These are phyloP conservation scores for Arvicanthis niloticus DNA, from an alignment of 2,113 vertebrate species.

Conservation along the genomic window DNA sequence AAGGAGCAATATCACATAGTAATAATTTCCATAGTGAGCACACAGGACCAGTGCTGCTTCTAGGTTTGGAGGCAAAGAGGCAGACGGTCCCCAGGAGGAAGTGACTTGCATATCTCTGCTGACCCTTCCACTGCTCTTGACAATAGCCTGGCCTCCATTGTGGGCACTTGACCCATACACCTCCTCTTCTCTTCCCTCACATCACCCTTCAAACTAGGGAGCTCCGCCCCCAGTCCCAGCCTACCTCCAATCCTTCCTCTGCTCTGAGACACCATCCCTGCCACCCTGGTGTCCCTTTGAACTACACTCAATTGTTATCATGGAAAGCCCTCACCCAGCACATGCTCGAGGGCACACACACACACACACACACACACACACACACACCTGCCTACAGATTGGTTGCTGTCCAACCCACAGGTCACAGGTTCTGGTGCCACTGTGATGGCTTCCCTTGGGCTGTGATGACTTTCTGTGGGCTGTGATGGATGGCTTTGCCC, in stretches of 20 bases:
- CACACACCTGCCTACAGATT: neutral
- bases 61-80: neutral
- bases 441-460: accelerated
- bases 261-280: neutral
- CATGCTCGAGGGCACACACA: too few species aligned
- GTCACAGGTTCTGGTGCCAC: neutral
- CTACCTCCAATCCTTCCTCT: neutral
- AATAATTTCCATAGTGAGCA: neutral
- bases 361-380: neutral
- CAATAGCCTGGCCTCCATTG: neutral
- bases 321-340: neutral
- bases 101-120: neutral
- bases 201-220: too few species aligned
- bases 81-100: neutral
- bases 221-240: neutral
- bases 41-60: too few species aligned
- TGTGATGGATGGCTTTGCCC: accelerated
- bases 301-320: conserved; percentile 44
- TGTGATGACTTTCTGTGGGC: too few species aligned
- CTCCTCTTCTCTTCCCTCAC: neutral
- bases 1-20: too few species aligned
- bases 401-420: neutral
- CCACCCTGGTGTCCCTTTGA: neutral
- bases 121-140: neutral
- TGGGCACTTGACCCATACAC: neutral